Evolutionary conservation across 2,888 invertebrate species (phyloP).

Genomic region (Acanthosepion lycidas): DNA sequence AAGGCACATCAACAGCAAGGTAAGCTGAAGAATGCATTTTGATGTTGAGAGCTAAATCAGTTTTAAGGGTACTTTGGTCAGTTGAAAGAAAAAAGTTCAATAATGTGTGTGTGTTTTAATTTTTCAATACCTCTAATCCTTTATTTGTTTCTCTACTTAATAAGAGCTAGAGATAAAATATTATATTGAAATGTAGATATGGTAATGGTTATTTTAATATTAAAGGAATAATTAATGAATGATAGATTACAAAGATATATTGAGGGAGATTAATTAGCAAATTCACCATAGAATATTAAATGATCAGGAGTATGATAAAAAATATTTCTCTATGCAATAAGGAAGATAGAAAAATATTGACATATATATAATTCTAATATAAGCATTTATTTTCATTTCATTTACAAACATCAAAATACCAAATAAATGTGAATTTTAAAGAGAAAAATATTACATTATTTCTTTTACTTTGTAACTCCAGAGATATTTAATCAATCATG

Average conservation of each 20-base stretch:
- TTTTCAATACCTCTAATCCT: not conserved
- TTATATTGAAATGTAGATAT: not conserved
- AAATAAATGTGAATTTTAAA: not conserved
- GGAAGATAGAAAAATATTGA: not conserved
- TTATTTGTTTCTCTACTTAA: not conserved
- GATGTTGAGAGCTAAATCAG: slow-evolving; percentile 44
- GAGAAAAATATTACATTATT: not conserved
- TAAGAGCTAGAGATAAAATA: not conserved
- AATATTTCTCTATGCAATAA: not conserved
- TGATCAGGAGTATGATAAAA: not conserved
- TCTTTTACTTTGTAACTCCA: not conserved
- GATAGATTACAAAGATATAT: not conserved
- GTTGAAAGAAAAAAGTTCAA: not conserved
- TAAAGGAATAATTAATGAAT: not conserved
- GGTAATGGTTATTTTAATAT: not conserved
- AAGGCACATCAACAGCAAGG: slow-evolving; percentile 46
- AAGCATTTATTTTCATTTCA: not conserved
- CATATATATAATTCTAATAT: not conserved
- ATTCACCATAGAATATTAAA: not conserved
- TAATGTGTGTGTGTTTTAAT: not conserved
- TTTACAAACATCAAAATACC: not conserved
- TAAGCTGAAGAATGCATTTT: slow-evolving; percentile 47
- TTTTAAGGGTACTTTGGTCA: slow-evolving; percentile 11
- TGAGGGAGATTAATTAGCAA: not conserved
- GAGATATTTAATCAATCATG: not conserved